Conservation (phyloP, 2,113 vertebrate species). For the Lipophrys pholis region DNA sequence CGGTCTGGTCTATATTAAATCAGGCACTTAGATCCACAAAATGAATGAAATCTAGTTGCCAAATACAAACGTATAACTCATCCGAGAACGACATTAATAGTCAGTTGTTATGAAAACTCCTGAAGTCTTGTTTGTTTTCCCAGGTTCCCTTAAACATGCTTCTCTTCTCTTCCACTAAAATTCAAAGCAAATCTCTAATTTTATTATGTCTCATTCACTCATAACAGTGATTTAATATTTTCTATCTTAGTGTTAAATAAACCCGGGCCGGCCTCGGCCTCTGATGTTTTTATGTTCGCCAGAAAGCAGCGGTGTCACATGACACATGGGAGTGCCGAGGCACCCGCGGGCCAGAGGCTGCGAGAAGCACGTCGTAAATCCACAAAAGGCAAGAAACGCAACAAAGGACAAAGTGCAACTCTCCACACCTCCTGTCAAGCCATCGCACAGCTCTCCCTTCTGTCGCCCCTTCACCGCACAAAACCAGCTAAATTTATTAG, state of each 20-base stretch:
- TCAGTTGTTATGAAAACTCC: too few relatives aligned
- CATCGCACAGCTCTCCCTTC: slow-evolving; percentile 23
- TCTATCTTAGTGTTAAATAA: slow-evolving; percentile 1
- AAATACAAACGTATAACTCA: too few relatives aligned
- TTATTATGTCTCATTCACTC: too few relatives aligned
- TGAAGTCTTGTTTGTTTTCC: too few relatives aligned
- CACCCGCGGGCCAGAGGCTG: slow-evolving; percentile 51
- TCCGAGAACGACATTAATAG: too few relatives aligned
- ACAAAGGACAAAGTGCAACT: slow-evolving; percentile 68
- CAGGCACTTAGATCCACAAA: too few relatives aligned
- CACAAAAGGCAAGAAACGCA: slow-evolving; percentile 60
- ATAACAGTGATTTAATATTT: too few relatives aligned
- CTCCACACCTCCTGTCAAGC: slow-evolving; percentile 52
- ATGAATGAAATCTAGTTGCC: too few relatives aligned
- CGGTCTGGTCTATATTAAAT: too few relatives aligned
- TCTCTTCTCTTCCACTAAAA: too few relatives aligned
- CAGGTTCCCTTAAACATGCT: too few relatives aligned
- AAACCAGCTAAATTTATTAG: slow-evolving; percentile 74
- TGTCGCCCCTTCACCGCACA: slow-evolving; percentile 43
- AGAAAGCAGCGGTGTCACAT: slow-evolving; percentile 62
- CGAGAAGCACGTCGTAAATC: slow-evolving; percentile 68
- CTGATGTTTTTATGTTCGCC: slow-evolving; percentile 26
- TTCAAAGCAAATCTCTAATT: too few relatives aligned
- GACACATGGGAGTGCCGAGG: slow-evolving; percentile 52
- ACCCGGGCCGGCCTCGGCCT: slow-evolving; percentile 4